Evolutionary conservation across 2,113 vertebrate species (phyloP), one percentile per base, ranked within the genome.

Genomic region (Crotalus viridis): DNA sequence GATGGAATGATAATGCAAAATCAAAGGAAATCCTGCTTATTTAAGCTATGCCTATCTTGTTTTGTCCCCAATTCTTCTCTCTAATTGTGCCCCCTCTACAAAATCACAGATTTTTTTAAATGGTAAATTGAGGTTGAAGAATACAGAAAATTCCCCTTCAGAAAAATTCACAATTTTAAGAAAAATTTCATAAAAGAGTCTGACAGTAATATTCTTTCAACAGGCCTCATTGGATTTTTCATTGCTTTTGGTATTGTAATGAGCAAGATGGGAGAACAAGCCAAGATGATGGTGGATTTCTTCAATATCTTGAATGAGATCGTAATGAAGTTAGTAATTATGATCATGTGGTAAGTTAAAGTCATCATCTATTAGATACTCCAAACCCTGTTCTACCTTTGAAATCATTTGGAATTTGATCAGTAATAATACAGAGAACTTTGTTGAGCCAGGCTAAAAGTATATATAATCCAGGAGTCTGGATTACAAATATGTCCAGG

Each of bases 281-380:
- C 99, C 97, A 99, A 98, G 97, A 98, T 99, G 97, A 99, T 99
- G 99, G 98, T 99, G 96, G 99, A 99, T 2, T 99, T 99, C 98
- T 99, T 99, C 98, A 99, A 97, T 97, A 99, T 99, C 97, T 97
- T 99, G 97, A 99, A 99, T 96, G 99, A 99, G 97, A 99, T 99
- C 91, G 98, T 99, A 88, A 99, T 99, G 99, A 99, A 98, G 97
- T 95, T 99, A 96, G 99, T 99, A 95, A 99, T 98, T 96, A 98
- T 99, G 98, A 99, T 99, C 95, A 99, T 99, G 99, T 99, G 99
- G 99, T 99, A 97, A 98, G 99, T 99, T 19, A 24, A 26, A 94
- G 24, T 91, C 93, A 59, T 91, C 93, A 57, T 24, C 92, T 93
- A 21, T 0, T 93, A 0, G 52, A 7, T 48, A 59, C 46, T 52